Conservation (phyloP, 2,113 vertebrate species). For the Anseranas semipalmata region DNA sequence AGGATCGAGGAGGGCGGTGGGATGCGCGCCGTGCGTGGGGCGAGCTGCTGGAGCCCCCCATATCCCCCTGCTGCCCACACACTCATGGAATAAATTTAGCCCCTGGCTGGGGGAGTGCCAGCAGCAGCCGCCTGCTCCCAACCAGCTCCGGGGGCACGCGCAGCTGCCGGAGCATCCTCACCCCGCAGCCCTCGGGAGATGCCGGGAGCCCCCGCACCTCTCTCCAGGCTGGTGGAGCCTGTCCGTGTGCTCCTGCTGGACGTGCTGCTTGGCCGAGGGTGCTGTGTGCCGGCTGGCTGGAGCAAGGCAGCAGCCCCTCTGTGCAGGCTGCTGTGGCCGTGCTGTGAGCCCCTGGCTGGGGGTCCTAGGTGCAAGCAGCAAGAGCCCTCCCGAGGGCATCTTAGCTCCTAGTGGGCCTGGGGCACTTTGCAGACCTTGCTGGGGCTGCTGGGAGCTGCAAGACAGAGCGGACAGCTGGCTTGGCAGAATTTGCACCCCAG, state of each 20-base stretch:
- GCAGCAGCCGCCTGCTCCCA: not conserved
- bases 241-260: fast-evolving
- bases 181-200: not conserved
- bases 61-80: not conserved
- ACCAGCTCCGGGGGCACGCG: fast-evolving
- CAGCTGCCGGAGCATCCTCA: fast-evolving
- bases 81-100: not conserved
- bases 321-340: fast-evolving
- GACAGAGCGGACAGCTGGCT: constrained; percentile 31
- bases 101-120: not conserved
- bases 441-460: not conserved
- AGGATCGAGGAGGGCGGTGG: not conserved
- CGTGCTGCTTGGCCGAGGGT: not conserved
- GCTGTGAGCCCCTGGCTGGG: not conserved
- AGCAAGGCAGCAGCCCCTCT: not conserved
- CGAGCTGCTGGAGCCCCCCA: not conserved
- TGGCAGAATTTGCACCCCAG: constrained; percentile 63
- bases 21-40: fast-evolving
- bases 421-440: not conserved
- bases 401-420: not conserved
- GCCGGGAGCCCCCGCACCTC: fast-evolving
- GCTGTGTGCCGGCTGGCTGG: not conserved
- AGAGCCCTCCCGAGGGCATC: not conserved
- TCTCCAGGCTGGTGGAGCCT: not conserved
- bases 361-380: not conserved